Conservation (phyloP, 1,140 invertebrate species). For the Cataglyphis hispanica region DNA sequence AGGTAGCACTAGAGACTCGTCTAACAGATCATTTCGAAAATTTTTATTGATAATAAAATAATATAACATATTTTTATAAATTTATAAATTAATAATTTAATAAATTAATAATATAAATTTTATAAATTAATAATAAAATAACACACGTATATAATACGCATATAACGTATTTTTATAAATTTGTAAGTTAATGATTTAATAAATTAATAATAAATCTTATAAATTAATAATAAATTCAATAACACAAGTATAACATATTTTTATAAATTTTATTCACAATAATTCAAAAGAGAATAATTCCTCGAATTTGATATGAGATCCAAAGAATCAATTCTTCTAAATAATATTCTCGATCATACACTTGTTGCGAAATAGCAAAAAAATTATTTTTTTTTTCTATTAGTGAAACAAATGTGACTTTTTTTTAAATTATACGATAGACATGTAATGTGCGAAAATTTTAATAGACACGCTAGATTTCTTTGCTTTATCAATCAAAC, state of each 20-base stretch:
- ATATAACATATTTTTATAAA: background rate
- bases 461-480: background rate
- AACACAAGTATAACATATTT: background rate
- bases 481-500: slow-evolving; percentile 25
- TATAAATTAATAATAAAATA: too few relatives aligned
- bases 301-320: background rate
- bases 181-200: too few relatives aligned
- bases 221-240: too few relatives aligned
- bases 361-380: background rate
- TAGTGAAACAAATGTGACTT: slow-evolving; percentile 5
- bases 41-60: background rate
- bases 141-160: too few relatives aligned
- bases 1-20: background rate
- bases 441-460: background rate
- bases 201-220: background rate
- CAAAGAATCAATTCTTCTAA: background rate
- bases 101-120: background rate
- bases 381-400: background rate
- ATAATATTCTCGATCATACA: background rate
- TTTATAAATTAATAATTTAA: background rate
- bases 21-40: background rate
- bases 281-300: background rate
- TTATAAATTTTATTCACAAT: background rate
- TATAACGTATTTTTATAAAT: too few relatives aligned
- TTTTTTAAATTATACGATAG: background rate